phyloP scores from a whole-genome alignment of 2,888 invertebrate species.

The Palloptera scutellata region DNA sequence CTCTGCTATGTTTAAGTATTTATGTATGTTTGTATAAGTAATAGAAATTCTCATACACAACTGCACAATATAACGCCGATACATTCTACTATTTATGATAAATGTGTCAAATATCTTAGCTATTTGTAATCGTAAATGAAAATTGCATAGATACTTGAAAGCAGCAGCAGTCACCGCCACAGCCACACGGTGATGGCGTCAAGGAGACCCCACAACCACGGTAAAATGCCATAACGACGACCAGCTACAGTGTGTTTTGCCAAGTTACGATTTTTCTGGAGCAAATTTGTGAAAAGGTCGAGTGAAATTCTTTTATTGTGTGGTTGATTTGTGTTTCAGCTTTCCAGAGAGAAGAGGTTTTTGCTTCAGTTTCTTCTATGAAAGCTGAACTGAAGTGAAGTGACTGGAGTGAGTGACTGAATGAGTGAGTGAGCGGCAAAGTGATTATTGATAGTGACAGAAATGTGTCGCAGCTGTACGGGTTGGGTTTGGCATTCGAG shows the following conservation, averaged over 20 bases:
- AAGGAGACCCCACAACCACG: background rate
- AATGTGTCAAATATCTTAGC: conserved; percentile 37
- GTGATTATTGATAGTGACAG: conserved; percentile 55
- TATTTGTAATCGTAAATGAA: conserved; percentile 33
- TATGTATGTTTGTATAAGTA: background rate
- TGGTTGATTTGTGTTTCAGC: background rate
- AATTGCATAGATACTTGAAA: conserved; percentile 6
- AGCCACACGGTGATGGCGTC: background rate
- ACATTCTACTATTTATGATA: conserved; percentile 31
- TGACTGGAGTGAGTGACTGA: background rate
- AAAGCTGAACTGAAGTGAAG: no score
- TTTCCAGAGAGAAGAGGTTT: background rate
- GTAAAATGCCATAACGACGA: background rate
- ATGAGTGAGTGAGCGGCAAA: conserved; percentile 1
- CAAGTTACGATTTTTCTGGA: conserved; percentile 20
- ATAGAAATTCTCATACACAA: background rate
- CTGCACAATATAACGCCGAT: conserved; percentile 8
- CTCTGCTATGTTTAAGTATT: background rate
- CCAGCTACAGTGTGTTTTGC: background rate
- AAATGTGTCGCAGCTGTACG: conserved; percentile 48
- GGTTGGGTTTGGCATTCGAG: conserved; percentile 10
- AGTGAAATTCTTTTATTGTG: conserved; percentile 19
- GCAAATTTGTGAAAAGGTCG: conserved; percentile 30
- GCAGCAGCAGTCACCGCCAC: background rate
- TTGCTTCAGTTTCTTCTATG: no score